Percentiles rank a stretch among this genome's conserved stretches.
Conservation (phyloP, 2,797 vertebrate genomes). For the Vipera ursinii region DNA sequence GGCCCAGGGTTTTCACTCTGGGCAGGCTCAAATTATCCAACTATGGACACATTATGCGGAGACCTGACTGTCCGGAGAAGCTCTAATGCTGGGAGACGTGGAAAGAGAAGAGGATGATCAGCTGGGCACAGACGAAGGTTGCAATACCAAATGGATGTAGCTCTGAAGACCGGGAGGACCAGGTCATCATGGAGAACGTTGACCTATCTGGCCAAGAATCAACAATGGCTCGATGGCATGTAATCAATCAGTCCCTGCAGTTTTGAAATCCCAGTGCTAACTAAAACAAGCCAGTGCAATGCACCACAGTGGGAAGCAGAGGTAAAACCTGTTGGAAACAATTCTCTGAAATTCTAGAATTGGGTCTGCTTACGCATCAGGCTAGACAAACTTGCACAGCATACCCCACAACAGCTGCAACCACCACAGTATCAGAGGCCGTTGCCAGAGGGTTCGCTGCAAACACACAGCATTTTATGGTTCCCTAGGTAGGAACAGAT, state of each 20-base stretch:
- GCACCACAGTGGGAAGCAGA: neutral
- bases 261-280: neutral
- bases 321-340: neutral
- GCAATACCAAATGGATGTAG: neutral
- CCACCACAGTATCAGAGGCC: neutral
- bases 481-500: neutral
- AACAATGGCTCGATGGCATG: neutral
- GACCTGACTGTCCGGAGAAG: neutral
- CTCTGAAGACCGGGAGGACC: neutral
- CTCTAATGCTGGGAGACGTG: neutral
- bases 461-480: neutral
- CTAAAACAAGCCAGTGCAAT: neutral
- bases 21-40: neutral
- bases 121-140: neutral
- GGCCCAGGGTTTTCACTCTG: neutral
- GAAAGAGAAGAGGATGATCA: neutral
- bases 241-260: neutral
- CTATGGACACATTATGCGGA: neutral
- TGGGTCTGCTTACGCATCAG: neutral
- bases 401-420: neutral
- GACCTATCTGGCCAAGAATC: neutral
- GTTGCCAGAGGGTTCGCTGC: neutral
- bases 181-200: neutral
- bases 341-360: neutral
- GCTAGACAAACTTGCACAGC: neutral